These are phyloP conservation scores for Ophion ellenae DNA, from an alignment of 2,888 invertebrate genomes.

Conservation along the genomic window DNA sequence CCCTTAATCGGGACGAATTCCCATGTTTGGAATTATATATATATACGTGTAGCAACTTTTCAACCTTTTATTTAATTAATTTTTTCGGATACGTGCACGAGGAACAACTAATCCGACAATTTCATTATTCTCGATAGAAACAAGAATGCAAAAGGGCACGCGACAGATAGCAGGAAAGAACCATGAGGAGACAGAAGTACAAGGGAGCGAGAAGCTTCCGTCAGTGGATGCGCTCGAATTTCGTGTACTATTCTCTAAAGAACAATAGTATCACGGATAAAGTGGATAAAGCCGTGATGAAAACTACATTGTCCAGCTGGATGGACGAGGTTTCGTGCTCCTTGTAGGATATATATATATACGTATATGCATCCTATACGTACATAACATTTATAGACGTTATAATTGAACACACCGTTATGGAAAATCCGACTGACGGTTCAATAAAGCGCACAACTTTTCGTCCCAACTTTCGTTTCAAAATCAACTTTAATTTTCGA, in stretches of 20 bases:
- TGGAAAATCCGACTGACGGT: too few species aligned
- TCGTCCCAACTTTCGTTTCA: too few species aligned
- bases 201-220: conserved; percentile 10
- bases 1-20: background rate
- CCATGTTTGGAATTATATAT: background rate
- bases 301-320: background rate
- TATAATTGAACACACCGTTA: too few species aligned
- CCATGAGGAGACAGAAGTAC: background rate
- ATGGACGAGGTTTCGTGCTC: background rate
- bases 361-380: background rate
- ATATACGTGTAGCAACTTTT: background rate
- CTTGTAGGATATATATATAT: background rate
- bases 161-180: background rate
- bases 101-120: background rate
- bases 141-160: background rate
- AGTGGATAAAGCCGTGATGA: background rate
- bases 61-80: conserved; percentile 52
- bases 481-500: too few species aligned
- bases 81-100: conserved; percentile 22
- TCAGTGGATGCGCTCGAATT: conserved; percentile 17
- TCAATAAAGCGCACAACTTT: too few species aligned
- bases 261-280: conserved; percentile 15
- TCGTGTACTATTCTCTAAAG: conserved; percentile 34
- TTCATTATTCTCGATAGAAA: conserved; percentile 39
- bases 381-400: background rate